Base-by-base conservation (phyloP, 2,888 invertebrate species). In the Pemphredon lugubris region DNA sequence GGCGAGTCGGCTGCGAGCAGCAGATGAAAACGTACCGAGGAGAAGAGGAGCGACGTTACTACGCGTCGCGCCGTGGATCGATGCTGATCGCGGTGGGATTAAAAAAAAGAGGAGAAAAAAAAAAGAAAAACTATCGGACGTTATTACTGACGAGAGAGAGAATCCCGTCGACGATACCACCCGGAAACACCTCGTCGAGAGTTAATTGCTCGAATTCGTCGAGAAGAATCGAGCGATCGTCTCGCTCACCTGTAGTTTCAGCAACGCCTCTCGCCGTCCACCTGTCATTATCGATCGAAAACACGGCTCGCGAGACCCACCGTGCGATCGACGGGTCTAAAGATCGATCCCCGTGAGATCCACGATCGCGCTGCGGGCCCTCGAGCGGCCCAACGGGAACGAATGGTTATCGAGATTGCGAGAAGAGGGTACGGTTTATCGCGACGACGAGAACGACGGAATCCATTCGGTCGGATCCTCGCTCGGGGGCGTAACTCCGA, bases 381-480 rank as follows among this genome's bases (percentile, higher is more conserved):
- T n/a, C n/a, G n/a, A n/a, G n/a, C n/a, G n/a, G n/a, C n/a, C 48
- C 57, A 69, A 50, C 63, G 77, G 58, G 73, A n/a, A 74, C 72
- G 77, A 75, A 82, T 77, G 77, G 82, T 83, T 84, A 86, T 86
- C 79, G 83, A 83, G 84, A 86, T 83, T 83, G 82, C 75, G n/a
- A n/a, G n/a, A n/a, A 54, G 75, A 70, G 76, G 69, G 79, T 58
- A 71, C 73, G 73, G 80, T 82, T n/a, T 83, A 84, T 82, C 81
- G 83, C 79, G 80, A 82, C 71, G 75, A 77, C 66, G 77, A 84
- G 84, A 86, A 84, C 81, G 79, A 77, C 73, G 71, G 76, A 80
- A 84, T 80, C 77, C 83, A 81, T 85, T 80, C 79, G 69, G 76
- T 72, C 71, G 80, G 79, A 79, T 81, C 82, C 75, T 83, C 42